A percentile compares a stretch with the other conserved stretches of the same genome.
phyloP scores from a whole-genome alignment of 2,888 invertebrate genomes.

The Chironomus riparius region DNA sequence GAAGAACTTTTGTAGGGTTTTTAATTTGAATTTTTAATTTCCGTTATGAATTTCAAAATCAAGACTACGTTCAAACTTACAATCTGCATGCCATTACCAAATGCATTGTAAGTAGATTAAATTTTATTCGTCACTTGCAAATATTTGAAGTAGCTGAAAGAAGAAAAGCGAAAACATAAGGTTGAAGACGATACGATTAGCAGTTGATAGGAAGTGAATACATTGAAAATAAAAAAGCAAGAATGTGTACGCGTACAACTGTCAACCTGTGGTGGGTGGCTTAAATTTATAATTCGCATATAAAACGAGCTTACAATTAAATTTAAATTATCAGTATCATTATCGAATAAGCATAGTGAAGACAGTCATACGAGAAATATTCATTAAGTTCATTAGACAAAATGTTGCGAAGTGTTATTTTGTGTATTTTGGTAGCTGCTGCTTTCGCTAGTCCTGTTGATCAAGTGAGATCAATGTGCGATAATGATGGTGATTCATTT shows the following conservation, averaged over 20 bases:
- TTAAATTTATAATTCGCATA: constrained; percentile 32
- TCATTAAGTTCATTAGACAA: background rate
- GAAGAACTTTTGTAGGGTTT: too few species aligned
- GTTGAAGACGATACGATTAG: background rate
- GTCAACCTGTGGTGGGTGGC: background rate
- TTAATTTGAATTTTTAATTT: too few species aligned
- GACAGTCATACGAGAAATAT: background rate
- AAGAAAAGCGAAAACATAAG: background rate
- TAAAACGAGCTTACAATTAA: constrained; percentile 43
- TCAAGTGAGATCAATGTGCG: constrained; percentile 66
- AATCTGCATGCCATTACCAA: too few species aligned
- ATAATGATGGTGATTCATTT: constrained; percentile 64
- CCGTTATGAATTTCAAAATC: too few species aligned
- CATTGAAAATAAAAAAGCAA: too few species aligned
- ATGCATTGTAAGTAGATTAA: background rate
- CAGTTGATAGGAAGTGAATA: background rate
- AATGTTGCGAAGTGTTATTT: constrained; percentile 31
- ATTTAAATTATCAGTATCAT: constrained; percentile 42
- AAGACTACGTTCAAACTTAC: too few species aligned
- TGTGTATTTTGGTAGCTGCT: constrained; percentile 48
- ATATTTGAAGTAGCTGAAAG: background rate
- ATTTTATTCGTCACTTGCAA: background rate
- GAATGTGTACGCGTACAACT: too few species aligned
- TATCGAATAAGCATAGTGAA: constrained; percentile 32
- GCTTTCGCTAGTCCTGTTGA: constrained; percentile 56